phyloP scores from a whole-genome alignment of 1,140 invertebrate species.

The Coptotermes formosanus region DNA sequence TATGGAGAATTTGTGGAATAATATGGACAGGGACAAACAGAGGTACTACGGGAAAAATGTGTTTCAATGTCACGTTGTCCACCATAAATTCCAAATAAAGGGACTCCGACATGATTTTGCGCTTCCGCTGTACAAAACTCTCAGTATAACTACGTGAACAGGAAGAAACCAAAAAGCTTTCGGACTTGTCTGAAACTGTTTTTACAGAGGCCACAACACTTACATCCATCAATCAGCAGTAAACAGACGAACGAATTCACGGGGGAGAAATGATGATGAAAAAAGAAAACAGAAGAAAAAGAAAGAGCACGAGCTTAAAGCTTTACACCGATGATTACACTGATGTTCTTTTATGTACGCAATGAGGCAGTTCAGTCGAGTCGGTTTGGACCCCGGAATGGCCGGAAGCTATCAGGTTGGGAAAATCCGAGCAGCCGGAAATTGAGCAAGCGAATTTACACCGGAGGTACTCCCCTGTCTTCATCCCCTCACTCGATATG shows the following conservation, averaged over 20 bases:
- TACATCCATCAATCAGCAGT: neutral
- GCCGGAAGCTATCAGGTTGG: neutral
- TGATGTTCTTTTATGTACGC: neutral
- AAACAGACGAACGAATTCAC: neutral
- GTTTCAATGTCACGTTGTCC: too few species aligned
- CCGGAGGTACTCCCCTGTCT: neutral
- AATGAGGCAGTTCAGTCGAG: neutral
- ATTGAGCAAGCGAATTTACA: constrained; percentile 16
- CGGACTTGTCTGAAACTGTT: too few species aligned
- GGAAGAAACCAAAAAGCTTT: too few species aligned
- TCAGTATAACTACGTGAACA: too few species aligned
- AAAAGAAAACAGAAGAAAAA: too few species aligned
- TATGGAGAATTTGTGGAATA: too few species aligned
- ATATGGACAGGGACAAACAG: too few species aligned
- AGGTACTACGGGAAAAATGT: too few species aligned
- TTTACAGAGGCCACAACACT: too few species aligned
- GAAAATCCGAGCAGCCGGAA: constrained; percentile 5
- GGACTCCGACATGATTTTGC: too few species aligned
- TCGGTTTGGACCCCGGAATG: neutral
- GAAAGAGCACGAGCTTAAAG: neutral
- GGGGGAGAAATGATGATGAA: neutral
- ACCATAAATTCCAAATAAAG: too few species aligned
- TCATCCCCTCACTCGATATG: neutral
- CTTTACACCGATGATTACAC: neutral
- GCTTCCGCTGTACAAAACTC: too few species aligned